These are phyloP conservation scores for Nothocercus julius DNA, from an alignment of 2,113 vertebrate species.

Conservation along the genomic window DNA sequence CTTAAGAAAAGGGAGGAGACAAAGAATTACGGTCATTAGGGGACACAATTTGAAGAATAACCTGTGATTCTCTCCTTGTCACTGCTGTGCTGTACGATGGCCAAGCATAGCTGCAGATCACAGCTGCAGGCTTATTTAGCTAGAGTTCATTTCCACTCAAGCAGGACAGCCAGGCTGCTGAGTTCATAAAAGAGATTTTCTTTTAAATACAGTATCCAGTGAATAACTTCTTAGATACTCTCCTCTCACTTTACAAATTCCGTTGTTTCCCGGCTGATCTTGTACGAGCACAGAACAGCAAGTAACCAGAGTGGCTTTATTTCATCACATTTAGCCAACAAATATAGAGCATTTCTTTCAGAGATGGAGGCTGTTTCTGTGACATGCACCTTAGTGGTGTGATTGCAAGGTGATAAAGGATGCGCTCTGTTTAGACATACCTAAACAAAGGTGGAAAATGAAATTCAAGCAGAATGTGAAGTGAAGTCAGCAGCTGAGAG, in stretches of 20 bases:
- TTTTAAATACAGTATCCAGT: background rate
- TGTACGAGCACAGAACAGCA: background rate
- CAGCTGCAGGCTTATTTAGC: background rate
- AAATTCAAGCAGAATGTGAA: background rate
- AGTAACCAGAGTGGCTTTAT: background rate
- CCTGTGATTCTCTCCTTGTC: background rate
- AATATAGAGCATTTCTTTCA: background rate
- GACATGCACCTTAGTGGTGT: background rate
- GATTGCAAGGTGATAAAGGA: background rate
- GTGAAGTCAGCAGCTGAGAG: background rate
- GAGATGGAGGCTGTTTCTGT: background rate
- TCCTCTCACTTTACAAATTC: background rate
- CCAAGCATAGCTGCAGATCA: background rate
- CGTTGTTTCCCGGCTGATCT: background rate
- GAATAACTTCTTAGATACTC: background rate
- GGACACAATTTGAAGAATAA: background rate
- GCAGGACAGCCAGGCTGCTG: conserved; percentile 1
- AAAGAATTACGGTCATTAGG: background rate
- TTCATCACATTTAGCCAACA: background rate
- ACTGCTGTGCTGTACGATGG: background rate
- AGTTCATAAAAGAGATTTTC: background rate
- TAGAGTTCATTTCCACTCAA: conserved; percentile 4
- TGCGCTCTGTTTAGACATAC: background rate
- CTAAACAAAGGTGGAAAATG: background rate
- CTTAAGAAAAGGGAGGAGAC: background rate